phyloP scores from a whole-genome alignment of 2,888 invertebrate genomes.

The Diabrotica balteata region DNA sequence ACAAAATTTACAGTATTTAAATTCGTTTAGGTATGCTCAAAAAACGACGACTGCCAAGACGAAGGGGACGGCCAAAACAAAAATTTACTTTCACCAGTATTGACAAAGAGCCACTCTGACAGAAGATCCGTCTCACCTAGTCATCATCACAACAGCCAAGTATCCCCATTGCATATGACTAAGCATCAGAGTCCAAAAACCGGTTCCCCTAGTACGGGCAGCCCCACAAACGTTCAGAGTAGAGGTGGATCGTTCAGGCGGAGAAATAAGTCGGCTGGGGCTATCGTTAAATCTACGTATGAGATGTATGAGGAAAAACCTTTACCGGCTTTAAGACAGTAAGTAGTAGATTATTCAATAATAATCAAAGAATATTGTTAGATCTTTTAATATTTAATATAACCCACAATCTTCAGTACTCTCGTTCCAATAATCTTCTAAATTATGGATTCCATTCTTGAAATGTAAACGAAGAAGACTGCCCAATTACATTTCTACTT shows the following conservation, averaged over 20 bases:
- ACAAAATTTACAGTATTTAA: too few relatives aligned
- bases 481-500: too few relatives aligned
- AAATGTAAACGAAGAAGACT: too few relatives aligned
- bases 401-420: too few relatives aligned
- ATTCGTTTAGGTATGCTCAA: constrained; percentile 61
- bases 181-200: constrained; percentile 63
- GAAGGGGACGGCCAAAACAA: constrained; percentile 58
- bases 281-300: constrained; percentile 70
- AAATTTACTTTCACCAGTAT: constrained; percentile 54
- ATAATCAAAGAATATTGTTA: too few relatives aligned
- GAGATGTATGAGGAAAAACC: constrained; percentile 89
- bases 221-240: constrained; percentile 63
- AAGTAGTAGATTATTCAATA: too few relatives aligned
- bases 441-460: too few relatives aligned
- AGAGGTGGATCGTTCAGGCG: constrained; percentile 65
- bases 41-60: constrained; percentile 69
- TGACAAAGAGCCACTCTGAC: constrained; percentile 54
- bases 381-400: background rate
- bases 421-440: too few relatives aligned
- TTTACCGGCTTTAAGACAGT: constrained; percentile 86
- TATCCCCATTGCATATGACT: constrained; percentile 62
- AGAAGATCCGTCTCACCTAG: constrained; percentile 62
- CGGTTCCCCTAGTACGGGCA: constrained; percentile 58
- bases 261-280: constrained; percentile 72
- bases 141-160: constrained; percentile 59